phyloP scores from a whole-genome alignment of 2,797 vertebrate genomes.

The Neosilurus mollespiculum region DNA sequence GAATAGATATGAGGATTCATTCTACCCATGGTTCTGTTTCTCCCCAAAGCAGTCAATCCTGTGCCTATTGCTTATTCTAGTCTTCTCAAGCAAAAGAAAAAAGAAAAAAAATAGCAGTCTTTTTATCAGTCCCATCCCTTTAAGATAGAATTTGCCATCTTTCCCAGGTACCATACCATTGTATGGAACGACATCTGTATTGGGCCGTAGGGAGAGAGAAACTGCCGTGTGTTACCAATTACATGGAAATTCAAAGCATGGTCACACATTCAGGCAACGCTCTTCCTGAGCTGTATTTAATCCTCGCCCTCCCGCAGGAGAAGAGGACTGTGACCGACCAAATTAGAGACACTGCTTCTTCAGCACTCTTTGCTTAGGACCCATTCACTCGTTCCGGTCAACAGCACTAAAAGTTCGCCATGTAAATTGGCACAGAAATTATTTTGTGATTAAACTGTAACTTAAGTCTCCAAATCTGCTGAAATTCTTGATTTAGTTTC shows the following conservation, averaged over 20 bases:
- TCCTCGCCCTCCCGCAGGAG: slow-evolving; percentile 66
- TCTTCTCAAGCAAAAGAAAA: slow-evolving; percentile 47
- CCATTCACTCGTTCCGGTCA: slow-evolving; percentile 54
- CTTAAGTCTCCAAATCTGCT: slow-evolving; percentile 17
- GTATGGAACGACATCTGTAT: slow-evolving; percentile 59
- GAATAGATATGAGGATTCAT: slow-evolving; percentile 46
- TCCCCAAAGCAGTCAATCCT: slow-evolving; percentile 27
- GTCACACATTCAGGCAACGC: slow-evolving; percentile 70
- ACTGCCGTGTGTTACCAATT: slow-evolving; percentile 70
- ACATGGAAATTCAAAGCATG: slow-evolving; percentile 72
- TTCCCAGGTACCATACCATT: slow-evolving; percentile 61
- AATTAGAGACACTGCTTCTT: slow-evolving; percentile 73
- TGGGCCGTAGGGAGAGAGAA: slow-evolving; percentile 36
- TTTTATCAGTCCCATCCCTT: slow-evolving; percentile 40
- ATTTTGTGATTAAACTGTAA: slow-evolving; percentile 25
- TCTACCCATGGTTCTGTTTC: slow-evolving; percentile 38
- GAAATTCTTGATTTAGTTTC: slow-evolving; percentile 4
- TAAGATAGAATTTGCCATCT: slow-evolving; percentile 38
- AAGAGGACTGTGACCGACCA: slow-evolving; percentile 71
- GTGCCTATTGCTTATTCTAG: slow-evolving; percentile 42
- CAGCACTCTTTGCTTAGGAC: slow-evolving; percentile 64
- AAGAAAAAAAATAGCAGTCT: slow-evolving; percentile 33
- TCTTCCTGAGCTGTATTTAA: slow-evolving; percentile 66
- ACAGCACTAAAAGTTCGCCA: slow-evolving; percentile 63
- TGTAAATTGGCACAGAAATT: slow-evolving; percentile 56